phyloP scores from a whole-genome alignment of 2,113 vertebrate genomes.

The Malurus alboscapulatus region DNA sequence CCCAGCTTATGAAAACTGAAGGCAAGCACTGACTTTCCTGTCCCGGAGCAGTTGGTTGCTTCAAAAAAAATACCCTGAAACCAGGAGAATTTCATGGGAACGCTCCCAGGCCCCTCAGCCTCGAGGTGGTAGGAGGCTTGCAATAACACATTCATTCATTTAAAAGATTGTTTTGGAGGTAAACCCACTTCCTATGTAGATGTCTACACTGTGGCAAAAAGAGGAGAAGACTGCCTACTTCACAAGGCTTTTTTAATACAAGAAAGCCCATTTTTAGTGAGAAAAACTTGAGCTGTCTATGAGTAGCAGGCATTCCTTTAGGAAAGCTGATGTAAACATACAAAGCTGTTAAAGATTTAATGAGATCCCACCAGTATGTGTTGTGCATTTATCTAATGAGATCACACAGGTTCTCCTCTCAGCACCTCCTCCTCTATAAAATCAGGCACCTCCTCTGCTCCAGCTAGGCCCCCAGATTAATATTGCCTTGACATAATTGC shows the following conservation, averaged over 20 bases:
- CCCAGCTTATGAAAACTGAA: constrained; percentile 36
- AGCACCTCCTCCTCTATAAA: constrained; percentile 50
- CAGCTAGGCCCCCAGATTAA: constrained; percentile 40
- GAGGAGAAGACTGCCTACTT: background rate
- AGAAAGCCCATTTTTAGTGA: background rate
- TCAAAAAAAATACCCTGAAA: background rate
- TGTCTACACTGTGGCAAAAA: background rate
- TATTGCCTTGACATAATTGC: constrained; percentile 51
- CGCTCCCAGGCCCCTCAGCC: background rate
- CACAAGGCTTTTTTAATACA: fast-evolving
- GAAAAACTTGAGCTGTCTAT: constrained; percentile 5
- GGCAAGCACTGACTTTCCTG: background rate
- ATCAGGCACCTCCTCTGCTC: constrained; percentile 2
- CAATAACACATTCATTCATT: constrained; percentile 24
- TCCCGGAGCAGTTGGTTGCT: constrained; percentile 1
- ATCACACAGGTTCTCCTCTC: constrained; percentile 40
- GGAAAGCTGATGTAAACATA: constrained; percentile 47
- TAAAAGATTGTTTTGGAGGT: constrained; percentile 24
- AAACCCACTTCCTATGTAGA: constrained; percentile 6
- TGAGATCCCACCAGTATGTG: constrained; percentile 21
- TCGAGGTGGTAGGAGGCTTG: constrained; percentile 31
- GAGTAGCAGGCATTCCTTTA: constrained; percentile 1
- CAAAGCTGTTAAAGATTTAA: constrained; percentile 34
- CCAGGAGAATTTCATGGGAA: constrained; percentile 24
- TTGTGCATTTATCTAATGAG: constrained; percentile 52